Evolutionary conservation across 1,140 invertebrate species (phyloP), one percentile per base, ranked within the genome.

Genomic region (Mactra quadrangularis): DNA sequence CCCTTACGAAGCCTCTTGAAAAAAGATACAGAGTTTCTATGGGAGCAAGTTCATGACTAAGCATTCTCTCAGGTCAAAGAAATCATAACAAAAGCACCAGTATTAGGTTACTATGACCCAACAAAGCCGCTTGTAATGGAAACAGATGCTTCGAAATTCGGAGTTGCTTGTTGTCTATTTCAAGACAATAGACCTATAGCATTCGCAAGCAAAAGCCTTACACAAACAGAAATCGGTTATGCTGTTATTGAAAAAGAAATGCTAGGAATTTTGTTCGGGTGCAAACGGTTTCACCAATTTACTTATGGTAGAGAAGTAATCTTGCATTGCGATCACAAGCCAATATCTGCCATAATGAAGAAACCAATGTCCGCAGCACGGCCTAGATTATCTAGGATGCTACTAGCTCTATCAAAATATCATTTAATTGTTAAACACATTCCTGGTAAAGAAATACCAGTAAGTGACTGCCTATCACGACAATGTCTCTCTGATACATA

Each of bases 171-270:
- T 52, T 70, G 74, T 2, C 29, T 74, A 11, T 19, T 75, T 4
- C 81, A 83, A 17, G 70, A 93, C 62, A 9, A 90, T 92, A 83
- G 82, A 81, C 91, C 89, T 0, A 86, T 94, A 2, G 90, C 91
- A 0, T 94, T 90, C 79, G 91, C 92, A 7, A 94, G 93, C 6
- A 72, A 92, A 19, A 85, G 91, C 13, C 82, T 94, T 19, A 93
- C 91, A 11, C 22, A 84, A 27, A 88, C 89, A 52, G 92, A 94
- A 85, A 29, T 86, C 60, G 93, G 93, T 31, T 94, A 94, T 74
- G 91, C 89, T 27, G 92, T 94, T 86, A 90, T 94, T 1, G 93
- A 94, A 70, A 93, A 94, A 85, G n/a, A n/a, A n/a, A 89, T 93
- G n/a, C 85, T 94, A 0, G 91, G 93, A 4, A 93, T 94, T 38